These are phyloP conservation scores for Cairina moschata DNA, from an alignment of 2,113 vertebrate species.

Conservation along the genomic window DNA sequence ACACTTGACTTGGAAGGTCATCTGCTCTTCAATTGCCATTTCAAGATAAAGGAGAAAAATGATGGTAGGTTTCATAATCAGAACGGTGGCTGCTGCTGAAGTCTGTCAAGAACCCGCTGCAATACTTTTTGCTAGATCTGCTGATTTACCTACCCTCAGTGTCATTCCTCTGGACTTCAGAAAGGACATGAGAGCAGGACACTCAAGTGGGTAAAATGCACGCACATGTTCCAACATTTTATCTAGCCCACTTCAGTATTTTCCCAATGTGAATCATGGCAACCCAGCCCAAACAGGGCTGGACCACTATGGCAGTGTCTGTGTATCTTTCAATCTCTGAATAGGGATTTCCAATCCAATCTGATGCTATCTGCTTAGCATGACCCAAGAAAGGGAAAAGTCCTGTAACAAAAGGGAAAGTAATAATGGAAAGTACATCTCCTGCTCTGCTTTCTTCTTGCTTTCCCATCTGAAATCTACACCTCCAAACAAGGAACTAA, in stretches of 20 bases:
- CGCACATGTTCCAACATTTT: background rate
- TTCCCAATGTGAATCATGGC: background rate
- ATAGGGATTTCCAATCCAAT: background rate
- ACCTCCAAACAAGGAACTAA: background rate
- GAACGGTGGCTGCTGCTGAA: background rate
- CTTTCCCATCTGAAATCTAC: background rate
- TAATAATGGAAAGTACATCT: background rate
- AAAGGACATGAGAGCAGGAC: background rate
- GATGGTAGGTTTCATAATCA: background rate
- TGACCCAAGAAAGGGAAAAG: background rate
- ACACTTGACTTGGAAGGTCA: background rate
- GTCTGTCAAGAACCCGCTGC: background rate
- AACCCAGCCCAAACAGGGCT: background rate
- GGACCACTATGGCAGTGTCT: background rate
- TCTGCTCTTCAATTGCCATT: background rate
- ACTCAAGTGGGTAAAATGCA: background rate
- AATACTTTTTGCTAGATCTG: background rate
- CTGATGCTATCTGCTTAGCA: background rate
- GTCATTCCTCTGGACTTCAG: background rate
- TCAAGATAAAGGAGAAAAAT: background rate
- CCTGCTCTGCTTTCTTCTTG: background rate
- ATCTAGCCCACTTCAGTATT: background rate
- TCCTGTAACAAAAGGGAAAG: constrained; percentile 2
- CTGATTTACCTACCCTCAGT: background rate
- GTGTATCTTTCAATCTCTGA: background rate